Evolutionary conservation across 2,113 vertebrate species (phyloP).

Genomic region (Upupa epops): DNA sequence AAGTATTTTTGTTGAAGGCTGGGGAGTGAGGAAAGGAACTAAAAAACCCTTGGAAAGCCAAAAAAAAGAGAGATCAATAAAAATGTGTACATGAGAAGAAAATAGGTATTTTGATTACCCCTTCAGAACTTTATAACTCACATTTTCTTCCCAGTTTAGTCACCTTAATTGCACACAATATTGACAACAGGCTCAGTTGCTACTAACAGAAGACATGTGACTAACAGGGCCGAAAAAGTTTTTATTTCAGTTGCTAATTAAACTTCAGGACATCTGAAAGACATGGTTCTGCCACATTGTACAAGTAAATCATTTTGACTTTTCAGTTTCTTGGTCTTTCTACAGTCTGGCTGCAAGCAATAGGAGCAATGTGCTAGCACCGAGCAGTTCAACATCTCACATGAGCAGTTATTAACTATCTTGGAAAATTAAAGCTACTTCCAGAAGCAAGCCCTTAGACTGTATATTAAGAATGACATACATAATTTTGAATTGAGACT

Average conservation of each 20-base stretch:
- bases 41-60: background rate
- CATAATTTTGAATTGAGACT: background rate
- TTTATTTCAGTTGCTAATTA: background rate
- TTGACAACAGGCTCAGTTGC: background rate
- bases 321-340: background rate
- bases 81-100: background rate
- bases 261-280: background rate
- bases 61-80: background rate
- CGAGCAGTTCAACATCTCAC: background rate
- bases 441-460: background rate
- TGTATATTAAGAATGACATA: background rate
- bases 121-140: background rate
- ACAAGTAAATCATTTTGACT: background rate
- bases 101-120: background rate
- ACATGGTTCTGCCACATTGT: background rate
- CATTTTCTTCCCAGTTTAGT: conserved; percentile 2
- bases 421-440: background rate
- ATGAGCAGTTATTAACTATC: background rate
- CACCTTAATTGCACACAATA: background rate
- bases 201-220: background rate
- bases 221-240: background rate
- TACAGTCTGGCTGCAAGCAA: background rate
- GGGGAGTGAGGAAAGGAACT: background rate
- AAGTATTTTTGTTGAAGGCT: background rate
- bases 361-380: background rate